These are phyloP conservation scores for Pelvicachromis taeniatus DNA, from an alignment of 2,113 vertebrate species.

Conservation along the genomic window DNA sequence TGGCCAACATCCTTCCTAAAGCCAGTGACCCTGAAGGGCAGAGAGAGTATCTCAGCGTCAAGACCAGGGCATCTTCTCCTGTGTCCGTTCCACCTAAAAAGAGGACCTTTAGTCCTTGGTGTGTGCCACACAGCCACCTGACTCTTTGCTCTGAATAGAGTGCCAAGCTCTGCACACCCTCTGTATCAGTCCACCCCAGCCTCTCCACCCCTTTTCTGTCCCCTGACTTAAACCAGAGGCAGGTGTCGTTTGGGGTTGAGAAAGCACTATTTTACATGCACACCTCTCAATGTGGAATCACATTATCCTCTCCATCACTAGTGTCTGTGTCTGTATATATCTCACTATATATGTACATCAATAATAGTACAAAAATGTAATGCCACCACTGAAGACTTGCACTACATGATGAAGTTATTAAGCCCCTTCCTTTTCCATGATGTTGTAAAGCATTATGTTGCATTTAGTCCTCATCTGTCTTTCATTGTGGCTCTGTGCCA, in stretches of 20 bases:
- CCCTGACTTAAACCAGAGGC: conserved; percentile 74
- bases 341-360: background rate
- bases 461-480: conserved; percentile 61
- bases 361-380: background rate
- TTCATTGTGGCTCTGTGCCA: conserved; percentile 44
- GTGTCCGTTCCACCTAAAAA: conserved; percentile 58
- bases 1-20: conserved; percentile 64
- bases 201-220: conserved; percentile 72
- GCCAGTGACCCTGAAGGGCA: conserved; percentile 51
- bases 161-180: conserved; percentile 28
- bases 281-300: background rate
- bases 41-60: conserved; percentile 48
- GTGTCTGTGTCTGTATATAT: conserved; percentile 3
- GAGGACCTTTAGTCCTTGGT: conserved; percentile 59
- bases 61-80: conserved; percentile 40
- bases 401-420: background rate
- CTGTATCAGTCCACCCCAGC: conserved; percentile 61
- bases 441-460: conserved; percentile 36
- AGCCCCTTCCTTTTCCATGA: conserved; percentile 6
- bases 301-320: background rate
- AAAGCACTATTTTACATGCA: background rate
- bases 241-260: conserved; percentile 54
- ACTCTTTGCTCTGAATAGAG: background rate
- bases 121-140: conserved; percentile 44
- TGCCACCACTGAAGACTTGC: conserved; percentile 6